These are phyloP conservation scores for Dicaeum eximium DNA, from an alignment of 2,113 vertebrate genomes.

Conservation along the genomic window DNA sequence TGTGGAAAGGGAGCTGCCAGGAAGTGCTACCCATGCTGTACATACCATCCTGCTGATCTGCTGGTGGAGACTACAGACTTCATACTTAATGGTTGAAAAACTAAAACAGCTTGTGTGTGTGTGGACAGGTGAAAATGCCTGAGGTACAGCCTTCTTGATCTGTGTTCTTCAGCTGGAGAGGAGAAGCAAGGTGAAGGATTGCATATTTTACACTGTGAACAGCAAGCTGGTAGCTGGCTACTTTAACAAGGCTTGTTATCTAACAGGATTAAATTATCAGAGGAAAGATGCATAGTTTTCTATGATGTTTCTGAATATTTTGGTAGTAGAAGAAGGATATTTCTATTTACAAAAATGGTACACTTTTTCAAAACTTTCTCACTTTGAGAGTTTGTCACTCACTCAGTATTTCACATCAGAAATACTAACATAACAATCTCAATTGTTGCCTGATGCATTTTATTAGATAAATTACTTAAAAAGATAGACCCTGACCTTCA, in stretches of 20 bases:
- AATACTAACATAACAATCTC: neutral
- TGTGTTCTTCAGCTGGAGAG: neutral
- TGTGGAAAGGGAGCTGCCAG: neutral
- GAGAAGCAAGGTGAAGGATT: neutral
- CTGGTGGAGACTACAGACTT: neutral
- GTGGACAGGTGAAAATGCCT: neutral
- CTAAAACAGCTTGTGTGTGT: neutral
- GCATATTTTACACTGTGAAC: neutral
- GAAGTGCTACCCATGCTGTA: accelerated
- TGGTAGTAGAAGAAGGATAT: slow-evolving; percentile 38
- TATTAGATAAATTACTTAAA: neutral
- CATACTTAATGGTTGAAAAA: neutral
- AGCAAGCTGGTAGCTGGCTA: neutral
- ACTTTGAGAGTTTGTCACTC: neutral
- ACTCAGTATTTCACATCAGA: neutral
- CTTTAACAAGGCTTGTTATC: neutral
- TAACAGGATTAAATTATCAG: neutral
- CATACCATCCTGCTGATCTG: accelerated
- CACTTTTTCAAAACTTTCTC: slow-evolving; percentile 18
- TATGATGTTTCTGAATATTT: slow-evolving; percentile 44
- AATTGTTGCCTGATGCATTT: neutral
- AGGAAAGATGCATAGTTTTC: slow-evolving; percentile 23
- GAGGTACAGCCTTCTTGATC: neutral
- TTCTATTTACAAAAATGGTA: slow-evolving; percentile 4
- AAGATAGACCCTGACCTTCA: neutral